Conservation (phyloP, 2,888 invertebrate species). For the Habrosyne pyritoides region DNA sequence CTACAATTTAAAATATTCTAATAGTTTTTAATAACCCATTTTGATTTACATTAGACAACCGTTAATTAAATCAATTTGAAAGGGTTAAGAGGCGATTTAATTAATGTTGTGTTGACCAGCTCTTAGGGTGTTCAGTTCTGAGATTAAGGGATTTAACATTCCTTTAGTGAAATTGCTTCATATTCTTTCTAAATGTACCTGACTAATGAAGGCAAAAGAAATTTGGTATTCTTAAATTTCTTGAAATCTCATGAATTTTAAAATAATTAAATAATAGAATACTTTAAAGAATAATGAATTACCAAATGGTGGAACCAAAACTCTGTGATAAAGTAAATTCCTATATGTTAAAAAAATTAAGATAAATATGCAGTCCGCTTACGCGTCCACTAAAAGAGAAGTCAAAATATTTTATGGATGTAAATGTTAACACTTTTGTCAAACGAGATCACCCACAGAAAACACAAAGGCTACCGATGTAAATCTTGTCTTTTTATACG, state of each 20-base stretch:
- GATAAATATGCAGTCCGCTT: conserved; percentile 52
- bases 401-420: conserved; percentile 81
- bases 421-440: conserved; percentile 81
- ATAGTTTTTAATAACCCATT: conserved; percentile 78
- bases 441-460: conserved; percentile 71
- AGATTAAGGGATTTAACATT: not conserved
- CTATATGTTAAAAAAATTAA: conserved; percentile 18
- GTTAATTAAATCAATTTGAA: conserved; percentile 67
- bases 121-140: not conserved
- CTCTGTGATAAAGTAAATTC: not conserved
- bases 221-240: too few relatives aligned
- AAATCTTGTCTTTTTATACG: conserved; percentile 66
- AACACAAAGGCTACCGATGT: conserved; percentile 72
- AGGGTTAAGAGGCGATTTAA: conserved; percentile 41
- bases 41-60: conserved; percentile 72
- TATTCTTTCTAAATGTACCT: not conserved
- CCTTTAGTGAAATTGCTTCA: not conserved
- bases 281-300: not conserved
- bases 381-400: conserved; percentile 66
- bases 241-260: too few relatives aligned
- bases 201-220: too few relatives aligned
- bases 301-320: not conserved
- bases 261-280: not conserved
- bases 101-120: not conserved
- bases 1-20: conserved; percentile 68